phyloP scores from a whole-genome alignment of 2,797 vertebrate genomes.

The Calcarius lapponicus region DNA sequence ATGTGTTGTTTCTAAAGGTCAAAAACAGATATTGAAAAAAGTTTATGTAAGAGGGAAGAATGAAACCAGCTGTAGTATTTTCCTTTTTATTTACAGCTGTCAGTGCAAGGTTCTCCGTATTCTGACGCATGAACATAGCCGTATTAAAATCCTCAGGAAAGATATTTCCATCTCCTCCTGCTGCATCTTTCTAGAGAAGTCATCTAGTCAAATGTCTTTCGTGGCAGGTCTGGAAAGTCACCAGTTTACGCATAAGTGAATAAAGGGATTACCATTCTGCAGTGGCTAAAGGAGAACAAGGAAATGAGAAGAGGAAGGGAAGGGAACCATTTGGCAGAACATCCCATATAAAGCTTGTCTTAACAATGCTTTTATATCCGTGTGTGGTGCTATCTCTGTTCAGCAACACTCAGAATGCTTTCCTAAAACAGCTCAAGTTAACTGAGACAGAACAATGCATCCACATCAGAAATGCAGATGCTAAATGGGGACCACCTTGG shows the following conservation, averaged over 20 bases:
- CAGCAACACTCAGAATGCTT: slow-evolving; percentile 12
- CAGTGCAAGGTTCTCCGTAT: not conserved
- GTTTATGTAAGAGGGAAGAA: not conserved
- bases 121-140: not conserved
- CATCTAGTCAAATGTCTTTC: not conserved
- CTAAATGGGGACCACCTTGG: not conserved
- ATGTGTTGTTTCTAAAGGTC: not conserved
- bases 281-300: slow-evolving; percentile 41
- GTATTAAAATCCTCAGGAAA: not conserved
- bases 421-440: not conserved
- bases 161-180: not conserved
- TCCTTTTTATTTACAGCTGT: not conserved
- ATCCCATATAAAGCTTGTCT: not conserved
- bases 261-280: slow-evolving; percentile 19
- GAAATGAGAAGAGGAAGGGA: slow-evolving; percentile 65
- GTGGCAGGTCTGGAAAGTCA: slow-evolving; percentile 4
- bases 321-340: slow-evolving; percentile 56
- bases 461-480: slow-evolving; percentile 23
- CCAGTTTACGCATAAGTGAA: not conserved
- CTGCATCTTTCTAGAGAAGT: not conserved
- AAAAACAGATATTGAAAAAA: not conserved
- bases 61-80: not conserved
- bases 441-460: slow-evolving; percentile 35
- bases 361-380: slow-evolving; percentile 43
- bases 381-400: slow-evolving; percentile 38